Base-by-base conservation (phyloP, 1,140 invertebrate species). In the Stenopsyche tienmushanensis region DNA sequence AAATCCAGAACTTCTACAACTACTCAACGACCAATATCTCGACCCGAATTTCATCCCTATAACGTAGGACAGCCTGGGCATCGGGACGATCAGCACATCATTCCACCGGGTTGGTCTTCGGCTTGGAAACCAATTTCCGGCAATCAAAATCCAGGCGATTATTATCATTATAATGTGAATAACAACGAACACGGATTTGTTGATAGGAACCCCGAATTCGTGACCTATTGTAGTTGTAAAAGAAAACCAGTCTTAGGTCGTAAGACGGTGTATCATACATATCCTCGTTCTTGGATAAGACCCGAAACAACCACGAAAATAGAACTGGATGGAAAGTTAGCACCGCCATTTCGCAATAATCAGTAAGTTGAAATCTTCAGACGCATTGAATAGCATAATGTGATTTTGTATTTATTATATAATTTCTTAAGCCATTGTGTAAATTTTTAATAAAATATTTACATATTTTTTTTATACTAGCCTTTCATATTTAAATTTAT, bases 131-230 rank as follows among this genome's bases (percentile, higher is more conserved):
- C 68, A 10, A 45, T 58, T 10, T 8, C 34, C 20, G 21, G 18
- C 0, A 20, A 3, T 9, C 34, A 13, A 44, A 17, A 39, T 20
- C 64, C 68, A 13, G 26, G 34, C 13, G 68, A 70, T 58, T 54
- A 66, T 34, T 66, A 60, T 21, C 64, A 70, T 39, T 60, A 70
- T 47, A 70, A 70, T 42, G 68, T 58, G 8, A 39, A 50, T 20
- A 49, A 57, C 18, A 69, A 52, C 13, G 63, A 47, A 26, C 24
- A 52, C 5, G 67, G 49, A n/a, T 65, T 63, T 39, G 24, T 53
- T 1, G 68, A 24, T 10, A 52, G 3, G 41, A 41, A 55, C 45
- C 68, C 64, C 1, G 59, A 54, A 10, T 64, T 55, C 47, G 39
- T 63, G 0, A 70, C 64, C 9, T 47, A 62, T 29, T 70, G 68